These are phyloP conservation scores for Brachystomella parvula DNA, from an alignment of 1,140 invertebrate species.

Conservation along the genomic window DNA sequence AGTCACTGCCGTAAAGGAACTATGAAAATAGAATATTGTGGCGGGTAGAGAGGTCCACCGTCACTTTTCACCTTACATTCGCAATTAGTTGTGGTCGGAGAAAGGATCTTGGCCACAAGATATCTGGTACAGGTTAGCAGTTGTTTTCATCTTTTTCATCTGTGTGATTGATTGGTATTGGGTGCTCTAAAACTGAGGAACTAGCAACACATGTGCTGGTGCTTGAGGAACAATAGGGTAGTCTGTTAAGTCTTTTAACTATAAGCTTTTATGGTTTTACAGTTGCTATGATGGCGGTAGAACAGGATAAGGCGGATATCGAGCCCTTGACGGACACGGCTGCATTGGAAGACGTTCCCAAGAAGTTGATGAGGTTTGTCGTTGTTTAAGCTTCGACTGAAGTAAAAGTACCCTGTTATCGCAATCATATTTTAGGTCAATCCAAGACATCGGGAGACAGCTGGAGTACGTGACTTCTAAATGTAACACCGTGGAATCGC, in stretches of 20 bases:
- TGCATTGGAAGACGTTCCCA: not conserved
- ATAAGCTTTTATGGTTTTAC: not conserved
- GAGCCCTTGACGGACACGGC: not conserved
- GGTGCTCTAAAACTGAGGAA: too few relatives aligned
- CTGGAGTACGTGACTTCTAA: conserved; percentile 18
- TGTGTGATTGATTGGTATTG: too few relatives aligned
- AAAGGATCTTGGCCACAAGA: too few relatives aligned
- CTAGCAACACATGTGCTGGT: too few relatives aligned
- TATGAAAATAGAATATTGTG: too few relatives aligned
- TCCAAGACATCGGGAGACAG: conserved; percentile 4
- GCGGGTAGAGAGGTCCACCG: too few relatives aligned
- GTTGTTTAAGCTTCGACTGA: not conserved
- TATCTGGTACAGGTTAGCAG: too few relatives aligned
- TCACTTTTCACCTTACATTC: too few relatives aligned
- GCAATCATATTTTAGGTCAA: conserved; percentile 1
- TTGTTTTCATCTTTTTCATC: too few relatives aligned
- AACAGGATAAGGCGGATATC: not conserved
- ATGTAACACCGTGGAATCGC: conserved; percentile 21
- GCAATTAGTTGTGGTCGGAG: too few relatives aligned
- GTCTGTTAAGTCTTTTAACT: not conserved
- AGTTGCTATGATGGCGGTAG: not conserved
- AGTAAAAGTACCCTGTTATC: not conserved
- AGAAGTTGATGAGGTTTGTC: not conserved
- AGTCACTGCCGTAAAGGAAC: too few relatives aligned
- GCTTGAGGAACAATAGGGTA: too few relatives aligned